Base-by-base conservation (phyloP, 2,888 invertebrate species). In the Drosophila suboccidentalis region DNA sequence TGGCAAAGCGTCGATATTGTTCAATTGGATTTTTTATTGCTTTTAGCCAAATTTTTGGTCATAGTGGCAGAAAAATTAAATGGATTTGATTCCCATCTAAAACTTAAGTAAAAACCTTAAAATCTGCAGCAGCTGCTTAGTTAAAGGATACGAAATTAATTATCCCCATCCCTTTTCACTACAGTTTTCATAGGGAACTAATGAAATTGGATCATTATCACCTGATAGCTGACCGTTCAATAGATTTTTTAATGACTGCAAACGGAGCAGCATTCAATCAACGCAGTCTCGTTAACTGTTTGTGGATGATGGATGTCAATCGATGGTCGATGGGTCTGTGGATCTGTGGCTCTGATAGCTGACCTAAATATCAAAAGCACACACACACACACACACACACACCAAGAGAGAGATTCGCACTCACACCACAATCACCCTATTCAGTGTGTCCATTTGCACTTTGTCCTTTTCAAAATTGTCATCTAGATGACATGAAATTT, bases 401-500 rank as follows among this genome's bases (percentile, higher is more conserved):
- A 22, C 38, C n/a, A 3, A 22, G 34, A 15, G 17, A 19, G 43
- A 13, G n/a, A 19, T 11, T 4, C 10, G 2, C 51, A 51, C 8
- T 36, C 60, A 51, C 8, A 46, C 51, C 9, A 19, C 36, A 34
- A 47, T 58, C 36, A 36, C 5, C 22, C 47, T 51, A 47, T 54
- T 54, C 38, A 58, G 53, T 70, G 65, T 79, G 75, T 70, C 76
- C 80, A 77, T 77, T 75, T 77, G 70, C 80, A 75, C 75, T 79
- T 76, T 65, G 75, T 65, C 65, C 75, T 64, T 47, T 79, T 75
- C 63, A 80, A 60, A 70, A 50, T 60, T 77, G 76, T 80, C 76
- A 77, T 75, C 62, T 54, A 54, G 71, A 77, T 77, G 76, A 75
- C 76, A 75, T 80, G 80, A 77, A 77, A 80, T 80, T 66, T 77